Percentiles rank a stretch among this genome's conserved stretches.
These are phyloP conservation scores for Diarsia rubi DNA, from an alignment of 2,888 invertebrate genomes.

Conservation along the genomic window DNA sequence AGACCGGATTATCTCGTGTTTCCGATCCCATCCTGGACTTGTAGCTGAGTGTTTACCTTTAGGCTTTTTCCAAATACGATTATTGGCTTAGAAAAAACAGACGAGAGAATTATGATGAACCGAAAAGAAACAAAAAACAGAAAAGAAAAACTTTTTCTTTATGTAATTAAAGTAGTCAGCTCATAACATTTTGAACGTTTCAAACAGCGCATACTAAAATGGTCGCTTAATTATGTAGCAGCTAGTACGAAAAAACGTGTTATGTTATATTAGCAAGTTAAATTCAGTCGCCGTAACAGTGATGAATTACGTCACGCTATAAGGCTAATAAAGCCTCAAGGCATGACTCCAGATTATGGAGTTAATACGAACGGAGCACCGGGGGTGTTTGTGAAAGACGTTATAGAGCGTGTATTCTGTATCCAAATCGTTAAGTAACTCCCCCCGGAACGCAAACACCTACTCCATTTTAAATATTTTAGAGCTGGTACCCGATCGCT, in stretches of 20 bases:
- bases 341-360: conserved; percentile 61
- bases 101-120: conserved; percentile 2
- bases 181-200: conserved; percentile 20
- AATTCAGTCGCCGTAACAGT: conserved; percentile 45
- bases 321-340: conserved; percentile 56
- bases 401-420: conserved; percentile 49
- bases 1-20: too few relatives aligned
- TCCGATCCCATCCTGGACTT: background rate
- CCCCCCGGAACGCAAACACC: conserved; percentile 35
- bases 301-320: conserved; percentile 62
- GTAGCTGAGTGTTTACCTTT: background rate
- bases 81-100: conserved; percentile 2
- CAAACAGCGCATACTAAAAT: conserved; percentile 39
- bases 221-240: conserved; percentile 35
- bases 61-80: background rate
- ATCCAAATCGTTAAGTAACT: conserved; percentile 62
- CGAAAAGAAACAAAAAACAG: conserved; percentile 17
- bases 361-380: conserved; percentile 62
- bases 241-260: conserved; percentile 44
- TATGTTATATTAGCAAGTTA: conserved; percentile 49
- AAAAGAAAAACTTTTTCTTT: conserved; percentile 1
- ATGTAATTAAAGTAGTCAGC: conserved; percentile 15
- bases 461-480: conserved; percentile 55
- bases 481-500: conserved; percentile 54
- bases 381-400: conserved; percentile 57